Evolutionary conservation across 2,888 invertebrate species (phyloP), one percentile per base, ranked within the genome.

Genomic region (Drosophila neonasuta): DNA sequence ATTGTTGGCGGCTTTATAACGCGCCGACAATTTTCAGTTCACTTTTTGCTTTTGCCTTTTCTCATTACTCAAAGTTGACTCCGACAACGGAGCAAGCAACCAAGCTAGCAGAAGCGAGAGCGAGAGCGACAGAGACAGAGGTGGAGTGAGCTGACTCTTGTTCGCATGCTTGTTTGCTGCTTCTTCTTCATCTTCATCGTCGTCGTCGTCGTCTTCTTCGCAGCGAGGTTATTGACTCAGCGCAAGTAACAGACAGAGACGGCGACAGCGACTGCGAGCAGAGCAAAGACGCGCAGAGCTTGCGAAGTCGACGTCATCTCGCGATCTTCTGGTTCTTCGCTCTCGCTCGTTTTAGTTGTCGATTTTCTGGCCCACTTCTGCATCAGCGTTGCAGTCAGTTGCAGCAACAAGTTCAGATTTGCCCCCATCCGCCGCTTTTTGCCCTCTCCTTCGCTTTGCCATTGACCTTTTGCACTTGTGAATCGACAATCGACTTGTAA

Each of bases 21-120:
- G 67, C 74, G 70, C 74, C 79, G 69, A 76, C 68, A 79, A 73
- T 78, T 80, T 81, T 70, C 63, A 81, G 79, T 81, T 80, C 74
- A 77, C 68, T 68, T 48, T 58, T 46, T 36, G 52, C 74, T 58
- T 73, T 72, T 52, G 79, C 70, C 65, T 64, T 68, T 57, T 51
- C 68, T 68, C 74, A 77, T 72, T 80, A 82, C 79, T 79, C 77
- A 76, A 54, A 56, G 79, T 79, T 76, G 79, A 69, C 80, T 79
- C 55, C 60, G 13, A 15, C 39, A 13, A 15, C 39, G 8, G 39
- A 13, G 39, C 39, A 8, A 41, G 36, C 36, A 11, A 6, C 24
- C 20, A 20, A 20, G 20, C 20, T 20, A 36, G 36, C 36, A 4
- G 4, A 4, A 1, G 34, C 9, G 34, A 49, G 79, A 42, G 29